These are phyloP conservation scores for Phenganax stokvisi DNA, from an alignment of 92 coral and sea anemone species.

Conservation along the genomic window DNA sequence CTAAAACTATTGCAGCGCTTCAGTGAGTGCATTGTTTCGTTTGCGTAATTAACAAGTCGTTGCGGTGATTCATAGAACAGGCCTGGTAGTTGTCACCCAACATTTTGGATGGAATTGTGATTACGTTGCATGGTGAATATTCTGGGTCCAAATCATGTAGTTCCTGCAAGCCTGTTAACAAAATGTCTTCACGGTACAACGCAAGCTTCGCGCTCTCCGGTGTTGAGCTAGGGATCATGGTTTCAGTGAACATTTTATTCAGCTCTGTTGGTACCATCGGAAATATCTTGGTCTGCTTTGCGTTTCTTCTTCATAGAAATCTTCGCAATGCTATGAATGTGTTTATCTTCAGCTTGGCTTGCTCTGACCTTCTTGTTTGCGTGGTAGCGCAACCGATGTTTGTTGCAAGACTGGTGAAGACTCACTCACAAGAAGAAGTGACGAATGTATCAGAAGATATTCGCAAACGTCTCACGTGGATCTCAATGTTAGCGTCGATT, in stretches of 20 bases:
- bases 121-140: not conserved
- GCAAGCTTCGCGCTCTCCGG: conserved; percentile 32
- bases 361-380: conserved; percentile 84
- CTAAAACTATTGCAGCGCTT: not conserved
- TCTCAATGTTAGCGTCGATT: conserved; percentile 81
- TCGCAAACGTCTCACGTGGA: conserved; percentile 66
- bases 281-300: conserved; percentile 62
- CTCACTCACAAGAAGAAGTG: conserved; percentile 41
- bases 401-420: conserved; percentile 52
- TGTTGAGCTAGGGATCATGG: conserved; percentile 50
- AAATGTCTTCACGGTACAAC: conserved; percentile 32
- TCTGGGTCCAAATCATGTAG: not conserved
- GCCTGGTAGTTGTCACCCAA: not conserved
- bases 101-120: not conserved
- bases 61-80: not conserved
- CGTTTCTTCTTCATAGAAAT: conserved; percentile 52
- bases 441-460: conserved; percentile 35
- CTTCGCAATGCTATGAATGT: conserved; percentile 67
- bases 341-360: conserved; percentile 73
- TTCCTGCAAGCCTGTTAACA: not conserved
- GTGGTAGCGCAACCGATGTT: conserved; percentile 83
- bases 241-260: conserved; percentile 65
- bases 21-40: not conserved
- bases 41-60: not conserved
- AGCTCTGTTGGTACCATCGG: conserved; percentile 73